Base-by-base conservation (phyloP, 2,888 invertebrate genomes). In the Drosophila anceps region DNA sequence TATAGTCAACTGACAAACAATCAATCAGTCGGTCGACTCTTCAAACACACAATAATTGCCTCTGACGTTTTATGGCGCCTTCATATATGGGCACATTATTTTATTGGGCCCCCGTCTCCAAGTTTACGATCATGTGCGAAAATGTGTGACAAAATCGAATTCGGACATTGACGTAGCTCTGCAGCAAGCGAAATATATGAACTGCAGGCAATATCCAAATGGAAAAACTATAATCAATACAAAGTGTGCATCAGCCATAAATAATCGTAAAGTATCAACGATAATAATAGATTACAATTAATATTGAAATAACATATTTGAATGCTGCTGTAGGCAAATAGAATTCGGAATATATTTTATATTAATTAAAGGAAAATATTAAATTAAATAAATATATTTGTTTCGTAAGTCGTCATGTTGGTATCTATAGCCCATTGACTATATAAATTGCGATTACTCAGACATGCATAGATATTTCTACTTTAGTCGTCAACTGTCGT, bases 31-130 rank as follows among this genome's bases (percentile, higher is more conserved):
- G 31, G 37, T 51, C 39, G 27, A 20, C 31, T 54, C 58, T 20
- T 55, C 39, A 39, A 20, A 46, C 53, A 31, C 53, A 31, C 44
- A 58, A 37, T 44, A 73, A 74, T 41, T 48, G 33, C 24, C 10
- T 61, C 44, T 64, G 65, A 58, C 50, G 46, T 71, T 77, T 70
- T 70, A 77, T 74, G 66, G 61, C 76, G 69, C 69, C 51, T 63
- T 53, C 73, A 73, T 62, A 65, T 60, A 69, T 69, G 44, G 35
- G 35, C n/a, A 69, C 51, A 63, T 63, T 66, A 58, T 69, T 76
- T 73, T 58, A 73, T 73, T 69, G 53, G 57, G 48, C 41, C 24
- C 24, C 58, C 60, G n/a, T 37, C 55, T 18, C 43, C 37, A 9
- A 41, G 43, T 66, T 71, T 66, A 48, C 39, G 41, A 20, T 46